These are phyloP conservation scores for Chesias legatella DNA, from an alignment of 2,888 invertebrate species.

Conservation along the genomic window DNA sequence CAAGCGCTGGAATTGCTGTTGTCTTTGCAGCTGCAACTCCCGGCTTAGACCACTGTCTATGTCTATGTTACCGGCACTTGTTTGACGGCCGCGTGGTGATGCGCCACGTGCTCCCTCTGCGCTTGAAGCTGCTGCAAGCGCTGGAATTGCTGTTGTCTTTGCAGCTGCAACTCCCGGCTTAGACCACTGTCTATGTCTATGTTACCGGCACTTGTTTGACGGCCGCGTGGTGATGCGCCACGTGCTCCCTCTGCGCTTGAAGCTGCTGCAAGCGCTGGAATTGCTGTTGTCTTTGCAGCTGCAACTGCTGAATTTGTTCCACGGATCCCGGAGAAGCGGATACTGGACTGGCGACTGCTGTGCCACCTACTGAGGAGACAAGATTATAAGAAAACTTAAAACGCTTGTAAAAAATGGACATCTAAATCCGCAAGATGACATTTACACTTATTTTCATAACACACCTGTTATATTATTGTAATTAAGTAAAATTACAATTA, in stretches of 20 bases:
- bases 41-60: conserved; percentile 27
- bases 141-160: conserved; percentile 83
- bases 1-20: conserved; percentile 82
- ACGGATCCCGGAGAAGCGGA: conserved; percentile 39
- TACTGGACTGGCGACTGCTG: conserved; percentile 35
- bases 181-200: not conserved
- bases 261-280: conserved; percentile 82
- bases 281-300: conserved; percentile 82
- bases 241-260: conserved; percentile 80
- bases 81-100: conserved; percentile 63
- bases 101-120: conserved; percentile 77
- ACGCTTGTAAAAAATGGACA: too few relatives aligned
- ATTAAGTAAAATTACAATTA: too few relatives aligned
- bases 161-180: conserved; percentile 67
- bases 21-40: conserved; percentile 77
- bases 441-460: too few relatives aligned
- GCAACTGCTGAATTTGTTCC: conserved; percentile 60
- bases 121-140: conserved; percentile 82
- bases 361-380: conserved; percentile 26
- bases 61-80: conserved; percentile 40
- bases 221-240: conserved; percentile 65
- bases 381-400: too few relatives aligned
- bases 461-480: too few relatives aligned
- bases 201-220: conserved; percentile 53
- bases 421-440: too few relatives aligned